Percentiles rank a stretch among this genome's conserved stretches.
Evolutionary conservation across 1,140 invertebrate genomes (phyloP).

Genomic region (Formica selysi): DNA sequence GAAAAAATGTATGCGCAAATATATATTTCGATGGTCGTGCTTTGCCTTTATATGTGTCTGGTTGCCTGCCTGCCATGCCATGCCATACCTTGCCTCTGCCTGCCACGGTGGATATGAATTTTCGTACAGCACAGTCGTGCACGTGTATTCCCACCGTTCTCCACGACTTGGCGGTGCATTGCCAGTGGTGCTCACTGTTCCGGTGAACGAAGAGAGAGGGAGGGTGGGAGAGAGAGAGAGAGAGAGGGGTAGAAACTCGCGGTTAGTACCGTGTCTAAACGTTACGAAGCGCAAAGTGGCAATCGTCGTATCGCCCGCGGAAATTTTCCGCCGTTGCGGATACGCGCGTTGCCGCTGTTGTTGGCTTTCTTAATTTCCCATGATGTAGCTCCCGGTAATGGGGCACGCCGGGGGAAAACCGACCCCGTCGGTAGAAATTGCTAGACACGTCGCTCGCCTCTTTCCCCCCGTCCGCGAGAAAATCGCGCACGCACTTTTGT

Average conservation of each 20-base stretch:
- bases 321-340: neutral
- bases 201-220: too few relatives aligned
- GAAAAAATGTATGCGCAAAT: conserved; percentile 77
- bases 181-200: conserved; percentile 67
- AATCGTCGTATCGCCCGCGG: neutral
- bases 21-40: conserved; percentile 75
- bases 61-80: conserved; percentile 7
- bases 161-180: conserved; percentile 14
- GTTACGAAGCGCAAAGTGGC: neutral
- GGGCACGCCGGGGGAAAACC: conserved; percentile 12
- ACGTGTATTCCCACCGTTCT: conserved; percentile 76
- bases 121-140: conserved; percentile 74
- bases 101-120: conserved; percentile 77
- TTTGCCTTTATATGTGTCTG: conserved; percentile 66
- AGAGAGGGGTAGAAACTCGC: too few relatives aligned
- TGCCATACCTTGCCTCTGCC: conserved; percentile 34
- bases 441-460: neutral
- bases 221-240: too few relatives aligned
- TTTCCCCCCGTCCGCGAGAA: neutral
- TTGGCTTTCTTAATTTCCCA: conserved; percentile 35
- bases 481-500: neutral
- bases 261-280: neutral
- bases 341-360: neutral
- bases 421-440: neutral
- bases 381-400: neutral